phyloP scores from a whole-genome alignment of 2,888 invertebrate species.

The Platypus cylindrus region DNA sequence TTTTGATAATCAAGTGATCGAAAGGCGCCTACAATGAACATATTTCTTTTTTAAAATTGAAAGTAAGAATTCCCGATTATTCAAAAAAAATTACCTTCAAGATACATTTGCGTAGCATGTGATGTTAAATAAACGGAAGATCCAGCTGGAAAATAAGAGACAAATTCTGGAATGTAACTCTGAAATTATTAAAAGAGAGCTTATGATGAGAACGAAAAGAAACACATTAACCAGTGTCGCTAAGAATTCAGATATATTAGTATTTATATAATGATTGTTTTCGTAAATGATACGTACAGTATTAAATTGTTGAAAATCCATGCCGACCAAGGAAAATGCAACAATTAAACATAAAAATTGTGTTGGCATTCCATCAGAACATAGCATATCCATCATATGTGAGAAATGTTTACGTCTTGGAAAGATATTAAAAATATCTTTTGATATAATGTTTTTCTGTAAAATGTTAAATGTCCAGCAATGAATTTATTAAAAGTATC shows the following conservation, averaged over 20 bases:
- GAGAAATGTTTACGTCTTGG: slow-evolving; percentile 27
- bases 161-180: slow-evolving; percentile 26
- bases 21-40: slow-evolving; percentile 21
- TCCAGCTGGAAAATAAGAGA: slow-evolving; percentile 37
- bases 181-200: slow-evolving; percentile 18
- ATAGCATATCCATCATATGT: slow-evolving; percentile 29
- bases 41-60: slow-evolving; percentile 2
- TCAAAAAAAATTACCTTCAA: slow-evolving; percentile 21
- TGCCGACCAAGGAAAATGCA: slow-evolving; percentile 47
- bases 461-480: slow-evolving; percentile 11
- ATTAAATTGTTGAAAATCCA: slow-evolving; percentile 44
- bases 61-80: not conserved
- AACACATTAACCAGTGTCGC: no score
- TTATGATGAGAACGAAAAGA: not conserved
- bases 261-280: not conserved
- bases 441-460: slow-evolving; percentile 21
- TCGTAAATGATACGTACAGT: slow-evolving; percentile 30
- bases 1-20: slow-evolving; percentile 19
- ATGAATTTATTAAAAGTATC: slow-evolving; percentile 11
- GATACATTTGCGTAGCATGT: slow-evolving; percentile 33
- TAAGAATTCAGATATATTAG: not conserved
- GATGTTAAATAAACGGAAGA: slow-evolving; percentile 36
- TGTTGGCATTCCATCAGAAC: slow-evolving; percentile 34
- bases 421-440: slow-evolving; percentile 27
- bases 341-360: slow-evolving; percentile 45